These are phyloP conservation scores for Flabesymbios commensalis DNA, from an alignment of 2,888 invertebrate genomes.

Conservation along the genomic window DNA sequence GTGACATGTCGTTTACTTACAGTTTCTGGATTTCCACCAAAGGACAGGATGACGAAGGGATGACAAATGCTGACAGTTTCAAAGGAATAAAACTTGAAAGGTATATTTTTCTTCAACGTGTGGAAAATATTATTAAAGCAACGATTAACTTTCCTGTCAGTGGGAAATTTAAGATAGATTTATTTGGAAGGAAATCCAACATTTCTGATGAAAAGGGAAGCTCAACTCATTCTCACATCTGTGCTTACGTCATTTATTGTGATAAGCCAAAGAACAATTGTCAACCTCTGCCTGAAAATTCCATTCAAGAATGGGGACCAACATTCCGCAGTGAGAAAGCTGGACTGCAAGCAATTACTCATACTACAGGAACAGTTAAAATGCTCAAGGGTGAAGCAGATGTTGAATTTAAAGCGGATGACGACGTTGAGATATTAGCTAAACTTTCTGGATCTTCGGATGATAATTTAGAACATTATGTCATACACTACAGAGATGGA, in stretches of 20 bases:
- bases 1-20: slow-evolving; percentile 8
- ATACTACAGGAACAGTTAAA: slow-evolving; percentile 1
- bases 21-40: slow-evolving; percentile 12
- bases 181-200: slow-evolving; percentile 12
- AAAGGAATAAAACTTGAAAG: slow-evolving; percentile 7
- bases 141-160: slow-evolving; percentile 12
- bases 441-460: not conserved
- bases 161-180: slow-evolving; percentile 24
- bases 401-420: slow-evolving; percentile 3
- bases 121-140: not conserved
- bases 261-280: not conserved
- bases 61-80: too few species aligned
- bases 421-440: not conserved
- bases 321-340: not conserved
- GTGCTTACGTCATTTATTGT: not conserved
- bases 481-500: too few species aligned
- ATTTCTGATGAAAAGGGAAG: too few species aligned
- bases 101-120: slow-evolving; percentile 12
- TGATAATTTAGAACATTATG: too few species aligned
- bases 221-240: too few species aligned
- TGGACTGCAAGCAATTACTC: slow-evolving; percentile 1
- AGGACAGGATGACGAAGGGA: not conserved
- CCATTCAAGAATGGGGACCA: slow-evolving; percentile 12
- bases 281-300: slow-evolving; percentile 1
- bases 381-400: not conserved